These are phyloP conservation scores for Rynchops niger DNA, from an alignment of 2,113 vertebrate species.

Conservation along the genomic window DNA sequence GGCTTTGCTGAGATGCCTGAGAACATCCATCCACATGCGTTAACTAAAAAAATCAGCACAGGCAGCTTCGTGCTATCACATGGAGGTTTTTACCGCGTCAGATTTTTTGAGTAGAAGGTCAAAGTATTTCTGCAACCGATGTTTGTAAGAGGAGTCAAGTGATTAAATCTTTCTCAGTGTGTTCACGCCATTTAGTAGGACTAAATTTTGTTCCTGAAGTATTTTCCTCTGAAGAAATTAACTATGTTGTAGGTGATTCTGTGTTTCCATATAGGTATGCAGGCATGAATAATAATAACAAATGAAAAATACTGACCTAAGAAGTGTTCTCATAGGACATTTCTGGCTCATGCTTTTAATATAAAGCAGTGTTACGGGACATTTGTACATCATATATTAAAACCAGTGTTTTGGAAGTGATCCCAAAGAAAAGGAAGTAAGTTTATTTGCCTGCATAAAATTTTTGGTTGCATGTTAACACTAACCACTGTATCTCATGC, in stretches of 20 bases:
- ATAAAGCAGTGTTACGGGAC: conserved; percentile 48
- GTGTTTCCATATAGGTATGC: background rate
- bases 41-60: background rate
- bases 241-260: background rate
- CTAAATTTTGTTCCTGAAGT: background rate
- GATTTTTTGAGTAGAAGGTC: background rate
- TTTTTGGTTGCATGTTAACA: conserved; percentile 71
- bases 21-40: accelerated
- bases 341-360: conserved; percentile 56
- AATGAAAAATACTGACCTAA: conserved; percentile 43
- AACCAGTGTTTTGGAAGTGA: conserved; percentile 58
- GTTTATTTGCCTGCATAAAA: conserved; percentile 70
- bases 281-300: background rate
- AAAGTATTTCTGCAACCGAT: background rate
- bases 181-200: background rate
- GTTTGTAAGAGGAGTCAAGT: background rate
- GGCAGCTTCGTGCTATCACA: background rate
- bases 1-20: background rate
- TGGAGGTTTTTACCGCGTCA: background rate
- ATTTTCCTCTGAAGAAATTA: background rate
- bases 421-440: conserved; percentile 65
- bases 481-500: conserved; percentile 68
- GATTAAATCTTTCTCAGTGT: background rate
- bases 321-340: conserved; percentile 48
- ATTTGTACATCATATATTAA: conserved; percentile 63